Conservation (phyloP, 2,888 invertebrate species). For the Alloplasta piceator region DNA sequence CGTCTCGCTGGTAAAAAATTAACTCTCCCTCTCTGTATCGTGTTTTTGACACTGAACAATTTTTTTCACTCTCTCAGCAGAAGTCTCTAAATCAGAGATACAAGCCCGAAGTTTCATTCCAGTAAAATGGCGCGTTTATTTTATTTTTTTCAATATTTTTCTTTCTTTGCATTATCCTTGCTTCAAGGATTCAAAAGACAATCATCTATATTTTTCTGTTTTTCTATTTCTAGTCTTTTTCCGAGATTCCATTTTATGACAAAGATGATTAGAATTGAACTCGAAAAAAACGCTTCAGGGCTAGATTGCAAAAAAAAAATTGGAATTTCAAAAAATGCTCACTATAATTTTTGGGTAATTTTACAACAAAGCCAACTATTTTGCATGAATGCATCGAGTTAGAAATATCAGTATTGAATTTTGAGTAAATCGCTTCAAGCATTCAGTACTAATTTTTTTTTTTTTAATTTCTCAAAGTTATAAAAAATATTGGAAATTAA, state of each 20-base stretch:
- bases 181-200: neutral
- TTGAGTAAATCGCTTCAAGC: too few relatives aligned
- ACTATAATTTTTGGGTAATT: too few relatives aligned
- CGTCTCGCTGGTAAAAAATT: conserved; percentile 10
- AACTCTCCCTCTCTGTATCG: neutral
- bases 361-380: too few relatives aligned
- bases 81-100: conserved; percentile 34
- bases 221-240: neutral
- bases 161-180: neutral
- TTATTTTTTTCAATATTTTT: conserved; percentile 7
- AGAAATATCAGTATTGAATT: too few relatives aligned
- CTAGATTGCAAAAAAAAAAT: too few relatives aligned
- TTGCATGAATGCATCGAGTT: too few relatives aligned
- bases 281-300: too few relatives aligned
- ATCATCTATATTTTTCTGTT: neutral
- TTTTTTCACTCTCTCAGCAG: conserved; percentile 13
- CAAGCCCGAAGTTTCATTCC: conserved; percentile 16
- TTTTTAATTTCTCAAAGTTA: too few relatives aligned
- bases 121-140: neutral
- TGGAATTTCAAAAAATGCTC: too few relatives aligned
- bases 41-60: neutral
- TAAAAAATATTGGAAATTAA: too few relatives aligned
- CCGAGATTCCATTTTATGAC: conserved; percentile 29
- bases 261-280: too few relatives aligned
- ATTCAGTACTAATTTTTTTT: too few relatives aligned